phyloP scores from a whole-genome alignment of 1,140 invertebrate species.

The Reticulitermes speratus region DNA sequence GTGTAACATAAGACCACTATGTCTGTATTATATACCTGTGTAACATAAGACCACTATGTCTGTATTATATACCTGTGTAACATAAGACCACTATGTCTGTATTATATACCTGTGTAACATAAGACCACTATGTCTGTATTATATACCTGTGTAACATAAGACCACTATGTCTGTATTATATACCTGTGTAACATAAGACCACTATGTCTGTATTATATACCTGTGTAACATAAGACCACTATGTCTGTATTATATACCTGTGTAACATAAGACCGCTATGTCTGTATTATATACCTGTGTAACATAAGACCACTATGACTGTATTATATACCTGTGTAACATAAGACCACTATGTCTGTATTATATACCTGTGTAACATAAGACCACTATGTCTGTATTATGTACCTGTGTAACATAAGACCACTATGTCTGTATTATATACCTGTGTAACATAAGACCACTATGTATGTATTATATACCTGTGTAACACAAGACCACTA shows the following conservation, averaged over 20 bases:
- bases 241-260: conserved; percentile 75
- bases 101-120: conserved; percentile 62
- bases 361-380: conserved; percentile 59
- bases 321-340: conserved; percentile 64
- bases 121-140: conserved; percentile 66
- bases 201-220: conserved; percentile 77
- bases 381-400: conserved; percentile 70
- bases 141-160: conserved; percentile 56
- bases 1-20: conserved; percentile 44
- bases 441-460: conserved; percentile 49
- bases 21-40: conserved; percentile 72
- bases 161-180: conserved; percentile 71
- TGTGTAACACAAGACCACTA: conserved; percentile 46
- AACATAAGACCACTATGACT: conserved; percentile 56
- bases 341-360: conserved; percentile 63
- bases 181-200: conserved; percentile 52
- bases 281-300: conserved; percentile 70
- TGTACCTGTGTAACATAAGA: conserved; percentile 52
- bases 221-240: conserved; percentile 43
- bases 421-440: conserved; percentile 74
- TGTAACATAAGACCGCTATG: conserved; percentile 48
- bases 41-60: conserved; percentile 52
- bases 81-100: conserved; percentile 58
- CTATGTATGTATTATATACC: conserved; percentile 77
- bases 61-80: conserved; percentile 67